Base-by-base conservation (phyloP, 1,140 invertebrate species). In the Macrostomum lignano region DNA sequence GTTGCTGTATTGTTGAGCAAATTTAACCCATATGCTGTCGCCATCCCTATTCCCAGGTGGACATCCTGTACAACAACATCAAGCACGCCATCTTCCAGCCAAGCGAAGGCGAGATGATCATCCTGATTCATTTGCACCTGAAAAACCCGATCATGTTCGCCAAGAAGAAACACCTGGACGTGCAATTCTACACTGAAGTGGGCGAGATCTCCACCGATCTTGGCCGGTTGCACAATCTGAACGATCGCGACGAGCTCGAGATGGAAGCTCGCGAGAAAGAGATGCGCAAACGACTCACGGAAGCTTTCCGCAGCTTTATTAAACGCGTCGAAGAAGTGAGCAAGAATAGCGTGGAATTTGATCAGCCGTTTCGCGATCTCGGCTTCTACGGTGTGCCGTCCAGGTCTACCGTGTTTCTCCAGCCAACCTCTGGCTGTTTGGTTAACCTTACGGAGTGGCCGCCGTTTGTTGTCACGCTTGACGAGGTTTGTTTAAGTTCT, bases 51-150 rank as follows among this genome's bases (percentile, higher is more conserved):
- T n/a, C n/a, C n/a, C n/a, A 94, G 67, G 84, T 98, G 1, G 91
- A 98, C 49, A 91, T 98, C 44, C 60, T 98, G 13, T 98, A 96
- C 49, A 96, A 96, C 61, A 98, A 98, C 55, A 94, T 98, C 40
- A 91, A 93, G 51, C 86, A 96, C 55, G 86, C 91, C 4, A 91
- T 96, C 60, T 98, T 93, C 58, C 88, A 96, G 63, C 88, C 91
- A 0, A 96, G 88, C 56, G 88, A 96, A 58, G 75, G 79, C 36
- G 91, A 98, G 64, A 94, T 96, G 84, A 93, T 98, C 33, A 96
- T 98, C 49, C 58, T 98, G 5, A 62, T 98, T 28, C 91, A 98
- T 66, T 98, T 96, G 51, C 81, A 94, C 63, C 63, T 98, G 19
- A 94, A 86, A 68, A 77, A 94, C 57, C 81, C 84, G 19, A 93